Conservation (phyloP, 2,888 invertebrate species). For the Phortica okadai region DNA sequence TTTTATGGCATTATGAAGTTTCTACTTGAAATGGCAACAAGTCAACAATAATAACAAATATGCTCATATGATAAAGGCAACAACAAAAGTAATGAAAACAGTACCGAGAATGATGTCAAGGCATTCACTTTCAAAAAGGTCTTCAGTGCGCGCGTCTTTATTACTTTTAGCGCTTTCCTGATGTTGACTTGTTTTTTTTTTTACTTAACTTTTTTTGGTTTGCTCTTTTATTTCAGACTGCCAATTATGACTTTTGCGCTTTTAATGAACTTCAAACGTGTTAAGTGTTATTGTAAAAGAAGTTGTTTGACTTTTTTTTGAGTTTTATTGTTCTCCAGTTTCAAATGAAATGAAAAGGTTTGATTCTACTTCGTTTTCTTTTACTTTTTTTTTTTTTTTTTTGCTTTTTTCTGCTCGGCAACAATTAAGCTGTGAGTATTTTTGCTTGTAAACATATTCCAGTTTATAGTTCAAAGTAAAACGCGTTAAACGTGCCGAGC, state of each 20-base stretch:
- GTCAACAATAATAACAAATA: neutral
- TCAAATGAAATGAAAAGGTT: neutral
- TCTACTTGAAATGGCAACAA: slow-evolving; percentile 14
- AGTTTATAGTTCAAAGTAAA: neutral
- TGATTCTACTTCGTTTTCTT: too few relatives aligned
- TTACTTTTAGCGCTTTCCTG: too few relatives aligned
- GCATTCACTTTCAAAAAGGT: slow-evolving; percentile 21
- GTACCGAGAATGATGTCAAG: slow-evolving; percentile 12
- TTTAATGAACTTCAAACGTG: neutral
- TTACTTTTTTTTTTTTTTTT: neutral
- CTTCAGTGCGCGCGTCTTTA: too few relatives aligned
- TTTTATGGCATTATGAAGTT: slow-evolving; percentile 12
- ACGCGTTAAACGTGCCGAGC: neutral
- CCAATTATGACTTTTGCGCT: neutral
- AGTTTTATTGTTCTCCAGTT: neutral
- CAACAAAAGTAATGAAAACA: neutral
- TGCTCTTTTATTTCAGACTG: neutral
- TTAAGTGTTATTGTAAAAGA: neutral
- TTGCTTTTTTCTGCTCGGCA: neutral
- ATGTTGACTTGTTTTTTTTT: neutral
- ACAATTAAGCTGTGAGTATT: neutral
- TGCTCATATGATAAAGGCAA: neutral
- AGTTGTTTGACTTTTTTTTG: neutral
- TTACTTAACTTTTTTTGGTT: neutral
- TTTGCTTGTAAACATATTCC: neutral